Evolutionary conservation across 2,888 invertebrate genomes (phyloP).

Genomic region (Epinotia brunnichana): DNA sequence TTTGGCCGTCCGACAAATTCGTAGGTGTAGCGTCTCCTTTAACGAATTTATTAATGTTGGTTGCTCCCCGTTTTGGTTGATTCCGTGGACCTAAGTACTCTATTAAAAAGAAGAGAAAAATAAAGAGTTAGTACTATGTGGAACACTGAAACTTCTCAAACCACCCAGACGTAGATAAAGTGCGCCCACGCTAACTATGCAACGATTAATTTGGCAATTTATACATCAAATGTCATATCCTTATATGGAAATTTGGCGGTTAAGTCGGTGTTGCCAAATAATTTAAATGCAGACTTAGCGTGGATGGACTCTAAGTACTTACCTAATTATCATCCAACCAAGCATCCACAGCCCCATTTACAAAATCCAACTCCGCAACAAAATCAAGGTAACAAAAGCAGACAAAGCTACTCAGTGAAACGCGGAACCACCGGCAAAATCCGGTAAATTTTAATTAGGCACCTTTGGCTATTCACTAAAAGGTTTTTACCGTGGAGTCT

Average conservation of each 20-base stretch:
- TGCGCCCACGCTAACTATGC: no score
- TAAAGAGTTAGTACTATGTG: background rate
- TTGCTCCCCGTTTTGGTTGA: no score
- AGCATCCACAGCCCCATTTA: background rate
- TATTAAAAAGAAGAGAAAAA: background rate
- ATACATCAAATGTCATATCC: no score
- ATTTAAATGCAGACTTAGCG: no score
- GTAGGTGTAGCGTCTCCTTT: no score
- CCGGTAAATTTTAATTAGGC: conserved; percentile 53
- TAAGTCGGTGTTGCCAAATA: no score
- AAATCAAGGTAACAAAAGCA: conserved; percentile 24
- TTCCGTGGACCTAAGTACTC: no score
- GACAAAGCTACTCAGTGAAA: conserved; percentile 22
- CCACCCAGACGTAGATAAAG: background rate
- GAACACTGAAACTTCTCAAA: background rate
- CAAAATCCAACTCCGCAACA: conserved; percentile 10
- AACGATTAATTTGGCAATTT: no score
- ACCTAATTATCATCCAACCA: background rate
- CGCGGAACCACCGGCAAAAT: conserved; percentile 22
- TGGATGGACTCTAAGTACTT: background rate
- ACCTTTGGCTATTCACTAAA: conserved; percentile 61
- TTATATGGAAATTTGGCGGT: no score
- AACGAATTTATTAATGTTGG: no score
- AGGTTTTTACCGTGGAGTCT: conserved; percentile 51
- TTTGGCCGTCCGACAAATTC: no score